These are phyloP conservation scores for Notothenia coriiceps DNA, from an alignment of 2,113 vertebrate genomes.

Conservation along the genomic window DNA sequence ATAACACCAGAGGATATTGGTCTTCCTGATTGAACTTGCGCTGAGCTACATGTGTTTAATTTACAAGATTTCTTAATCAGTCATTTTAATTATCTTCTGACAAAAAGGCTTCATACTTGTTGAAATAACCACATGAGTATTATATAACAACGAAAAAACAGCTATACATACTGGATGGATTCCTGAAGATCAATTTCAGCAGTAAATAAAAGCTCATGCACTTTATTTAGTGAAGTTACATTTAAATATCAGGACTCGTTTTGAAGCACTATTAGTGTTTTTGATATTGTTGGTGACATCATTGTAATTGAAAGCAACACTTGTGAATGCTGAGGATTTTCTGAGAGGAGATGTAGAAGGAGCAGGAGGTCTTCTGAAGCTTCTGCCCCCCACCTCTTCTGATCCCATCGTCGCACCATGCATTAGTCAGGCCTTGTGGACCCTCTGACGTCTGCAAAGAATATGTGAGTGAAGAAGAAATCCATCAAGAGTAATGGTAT, in stretches of 20 bases:
- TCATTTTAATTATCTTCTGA: too few relatives aligned
- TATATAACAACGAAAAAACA: not conserved
- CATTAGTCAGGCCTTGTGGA: conserved; percentile 87
- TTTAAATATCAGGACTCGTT: not conserved
- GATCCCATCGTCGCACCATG: conserved; percentile 82
- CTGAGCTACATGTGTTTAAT: not conserved
- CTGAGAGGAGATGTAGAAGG: too few relatives aligned
- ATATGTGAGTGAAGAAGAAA: conserved; percentile 84
- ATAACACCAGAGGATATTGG: too few relatives aligned
- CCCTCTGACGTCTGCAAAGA: conserved; percentile 81
- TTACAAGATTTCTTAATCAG: not conserved
- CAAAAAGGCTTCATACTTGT: too few relatives aligned
- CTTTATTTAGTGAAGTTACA: not conserved
- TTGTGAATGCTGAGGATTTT: too few relatives aligned
- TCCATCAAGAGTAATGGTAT: conserved; percentile 86
- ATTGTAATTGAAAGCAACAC: not conserved
- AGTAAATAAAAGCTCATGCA: not conserved
- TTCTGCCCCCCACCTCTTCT: conserved; percentile 65
- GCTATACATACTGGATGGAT: too few relatives aligned
- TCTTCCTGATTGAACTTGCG: too few relatives aligned
- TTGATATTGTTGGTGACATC: not conserved
- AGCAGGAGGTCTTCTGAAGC: conserved; percentile 48
- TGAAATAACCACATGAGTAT: too few relatives aligned
- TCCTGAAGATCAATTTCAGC: too few relatives aligned
- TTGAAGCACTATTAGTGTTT: not conserved